Conservation (phyloP, 2,113 vertebrate genomes). For the Fregetta grallaria region DNA sequence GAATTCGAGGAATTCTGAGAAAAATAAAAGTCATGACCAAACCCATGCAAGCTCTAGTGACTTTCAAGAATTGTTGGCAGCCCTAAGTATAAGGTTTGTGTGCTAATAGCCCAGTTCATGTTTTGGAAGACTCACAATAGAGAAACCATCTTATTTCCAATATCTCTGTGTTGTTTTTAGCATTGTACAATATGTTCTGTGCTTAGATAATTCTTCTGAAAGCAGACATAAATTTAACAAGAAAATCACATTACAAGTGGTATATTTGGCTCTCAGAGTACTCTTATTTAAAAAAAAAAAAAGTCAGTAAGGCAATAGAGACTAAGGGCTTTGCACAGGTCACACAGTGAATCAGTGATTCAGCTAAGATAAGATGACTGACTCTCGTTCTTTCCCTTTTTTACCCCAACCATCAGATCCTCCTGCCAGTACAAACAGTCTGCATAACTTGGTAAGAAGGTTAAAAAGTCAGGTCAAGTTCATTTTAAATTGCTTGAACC, state of each 20-base stretch:
- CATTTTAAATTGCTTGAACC: background rate
- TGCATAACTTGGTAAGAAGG: constrained; percentile 2
- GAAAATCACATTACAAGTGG: background rate
- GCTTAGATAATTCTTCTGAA: background rate
- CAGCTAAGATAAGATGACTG: background rate
- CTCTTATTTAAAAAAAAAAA: background rate
- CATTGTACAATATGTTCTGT: background rate
- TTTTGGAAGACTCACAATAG: background rate
- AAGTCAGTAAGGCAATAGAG: background rate
- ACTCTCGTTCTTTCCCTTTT: background rate
- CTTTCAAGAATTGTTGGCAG: background rate
- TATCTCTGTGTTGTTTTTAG: background rate
- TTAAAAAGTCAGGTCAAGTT: constrained; percentile 7
- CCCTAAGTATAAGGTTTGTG: background rate
- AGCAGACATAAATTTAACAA: background rate
- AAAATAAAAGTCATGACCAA: background rate
- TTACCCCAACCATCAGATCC: background rate
- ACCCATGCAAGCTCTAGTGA: background rate
- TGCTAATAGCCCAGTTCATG: background rate
- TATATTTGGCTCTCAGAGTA: background rate
- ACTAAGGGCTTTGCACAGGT: background rate
- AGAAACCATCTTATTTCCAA: background rate
- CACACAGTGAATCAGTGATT: background rate
- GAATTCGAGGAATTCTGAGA: background rate
- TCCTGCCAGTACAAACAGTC: background rate